phyloP scores from a whole-genome alignment of 2,888 invertebrate species.

The Amaurobius ferox region DNA sequence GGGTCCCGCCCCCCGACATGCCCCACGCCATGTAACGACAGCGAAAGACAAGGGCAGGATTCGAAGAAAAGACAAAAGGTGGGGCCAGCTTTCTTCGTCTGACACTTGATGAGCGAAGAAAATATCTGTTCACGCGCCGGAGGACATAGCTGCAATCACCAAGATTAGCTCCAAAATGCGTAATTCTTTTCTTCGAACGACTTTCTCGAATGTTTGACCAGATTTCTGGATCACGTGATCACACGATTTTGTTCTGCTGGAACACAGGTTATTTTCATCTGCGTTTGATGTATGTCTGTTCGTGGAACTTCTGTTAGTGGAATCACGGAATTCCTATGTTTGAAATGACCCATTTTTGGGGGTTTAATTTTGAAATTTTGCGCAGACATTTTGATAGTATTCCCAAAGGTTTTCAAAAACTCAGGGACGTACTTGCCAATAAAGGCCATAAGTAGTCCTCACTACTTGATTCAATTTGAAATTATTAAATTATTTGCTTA shows the following conservation, averaged over 20 bases:
- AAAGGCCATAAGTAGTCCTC: no score
- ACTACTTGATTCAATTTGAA: no score
- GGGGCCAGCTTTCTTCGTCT: neutral
- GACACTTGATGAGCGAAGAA: constrained; percentile 14
- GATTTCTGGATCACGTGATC: neutral
- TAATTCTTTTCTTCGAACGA: neutral
- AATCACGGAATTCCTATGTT: no score
- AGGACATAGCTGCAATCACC: neutral
- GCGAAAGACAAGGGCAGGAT: constrained; percentile 6
- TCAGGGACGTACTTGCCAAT: no score
- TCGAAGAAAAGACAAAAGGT: constrained; percentile 18
- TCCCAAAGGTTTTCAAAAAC: no score
- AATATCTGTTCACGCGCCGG: constrained; percentile 4
- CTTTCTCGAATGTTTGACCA: neutral
- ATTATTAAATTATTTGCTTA: no score
- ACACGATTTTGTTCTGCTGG: neutral
- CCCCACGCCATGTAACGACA: constrained; percentile 10
- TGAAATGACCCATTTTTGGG: no score
- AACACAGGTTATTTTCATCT: no score
- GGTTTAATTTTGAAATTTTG: no score
- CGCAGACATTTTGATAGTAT: no score
- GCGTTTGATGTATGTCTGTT: no score
- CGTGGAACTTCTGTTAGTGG: no score
- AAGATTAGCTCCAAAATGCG: constrained; percentile 1
- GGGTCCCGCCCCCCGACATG: constrained; percentile 14